These are phyloP conservation scores for Drosophila arawakana DNA, from an alignment of 1,140 invertebrate species.

Conservation along the genomic window DNA sequence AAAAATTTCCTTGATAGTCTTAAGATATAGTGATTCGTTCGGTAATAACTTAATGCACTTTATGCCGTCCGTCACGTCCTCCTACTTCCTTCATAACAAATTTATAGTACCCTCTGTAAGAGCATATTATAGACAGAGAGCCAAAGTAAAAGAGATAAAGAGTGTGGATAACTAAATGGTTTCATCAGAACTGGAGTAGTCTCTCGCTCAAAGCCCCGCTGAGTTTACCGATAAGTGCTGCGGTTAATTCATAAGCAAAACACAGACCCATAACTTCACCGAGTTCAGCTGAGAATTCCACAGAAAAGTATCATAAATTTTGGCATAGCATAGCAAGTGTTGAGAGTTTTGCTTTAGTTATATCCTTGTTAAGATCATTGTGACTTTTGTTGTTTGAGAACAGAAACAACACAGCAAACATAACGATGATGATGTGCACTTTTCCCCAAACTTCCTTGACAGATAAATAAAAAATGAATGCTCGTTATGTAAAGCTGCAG, in stretches of 20 bases:
- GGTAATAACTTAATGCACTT: too few relatives aligned
- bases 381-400: conserved; percentile 19
- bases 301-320: conserved; percentile 24
- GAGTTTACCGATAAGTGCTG: conserved; percentile 43
- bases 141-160: background rate
- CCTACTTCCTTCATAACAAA: too few relatives aligned
- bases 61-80: too few relatives aligned
- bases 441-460: conserved; percentile 30
- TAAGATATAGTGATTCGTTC: too few relatives aligned
- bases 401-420: background rate
- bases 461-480: conserved; percentile 34
- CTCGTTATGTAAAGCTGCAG: conserved; percentile 5
- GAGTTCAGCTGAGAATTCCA: conserved; percentile 7
- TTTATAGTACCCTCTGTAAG: too few relatives aligned
- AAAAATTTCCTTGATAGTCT: too few relatives aligned
- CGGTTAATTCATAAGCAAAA: conserved; percentile 41
- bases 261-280: conserved; percentile 9
- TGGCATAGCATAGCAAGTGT: background rate
- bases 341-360: conserved; percentile 3
- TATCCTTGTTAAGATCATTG: conserved; percentile 41
- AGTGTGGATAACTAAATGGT: conserved; percentile 13
- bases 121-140: background rate
- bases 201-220: conserved; percentile 21
- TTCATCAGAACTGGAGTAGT: conserved; percentile 33
- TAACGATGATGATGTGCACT: conserved; percentile 38